A percentile compares a stretch with the other conserved stretches of the same genome.
Conservation (phyloP, 1,140 invertebrate species). For the Sarcophaga peregrina region DNA sequence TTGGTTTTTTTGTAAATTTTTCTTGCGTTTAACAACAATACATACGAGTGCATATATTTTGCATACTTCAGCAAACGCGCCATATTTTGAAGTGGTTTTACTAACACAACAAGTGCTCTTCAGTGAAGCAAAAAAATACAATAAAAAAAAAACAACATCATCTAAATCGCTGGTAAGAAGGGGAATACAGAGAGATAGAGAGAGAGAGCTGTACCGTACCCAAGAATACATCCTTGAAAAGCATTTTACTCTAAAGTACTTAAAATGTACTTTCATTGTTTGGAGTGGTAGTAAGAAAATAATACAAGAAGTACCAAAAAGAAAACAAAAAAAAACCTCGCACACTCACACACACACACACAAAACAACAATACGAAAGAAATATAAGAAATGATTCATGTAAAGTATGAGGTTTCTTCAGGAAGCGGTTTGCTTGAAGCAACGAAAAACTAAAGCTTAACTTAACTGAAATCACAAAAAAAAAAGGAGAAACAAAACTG, state of each 20-base stretch:
- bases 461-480: too few relatives aligned
- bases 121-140: conserved; percentile 26
- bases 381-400: too few relatives aligned
- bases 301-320: conserved; percentile 2
- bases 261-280: conserved; percentile 38
- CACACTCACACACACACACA: neutral
- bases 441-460: too few relatives aligned
- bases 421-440: too few relatives aligned
- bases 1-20: neutral
- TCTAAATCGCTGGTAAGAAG: too few relatives aligned
- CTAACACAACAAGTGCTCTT: conserved; percentile 38
- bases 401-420: too few relatives aligned
- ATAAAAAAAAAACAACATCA: too few relatives aligned
- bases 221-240: conserved; percentile 39
- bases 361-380: too few relatives aligned
- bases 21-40: neutral
- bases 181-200: neutral
- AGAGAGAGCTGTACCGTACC: neutral
- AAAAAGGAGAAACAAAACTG: too few relatives aligned
- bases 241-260: conserved; percentile 39
- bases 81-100: conserved; percentile 41
- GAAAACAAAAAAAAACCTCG: too few relatives aligned
- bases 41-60: conserved; percentile 26
- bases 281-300: conserved; percentile 32
- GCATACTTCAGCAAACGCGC: conserved; percentile 38